phyloP scores from a whole-genome alignment of 2,888 invertebrate genomes.

The Agrochola macilenta region DNA sequence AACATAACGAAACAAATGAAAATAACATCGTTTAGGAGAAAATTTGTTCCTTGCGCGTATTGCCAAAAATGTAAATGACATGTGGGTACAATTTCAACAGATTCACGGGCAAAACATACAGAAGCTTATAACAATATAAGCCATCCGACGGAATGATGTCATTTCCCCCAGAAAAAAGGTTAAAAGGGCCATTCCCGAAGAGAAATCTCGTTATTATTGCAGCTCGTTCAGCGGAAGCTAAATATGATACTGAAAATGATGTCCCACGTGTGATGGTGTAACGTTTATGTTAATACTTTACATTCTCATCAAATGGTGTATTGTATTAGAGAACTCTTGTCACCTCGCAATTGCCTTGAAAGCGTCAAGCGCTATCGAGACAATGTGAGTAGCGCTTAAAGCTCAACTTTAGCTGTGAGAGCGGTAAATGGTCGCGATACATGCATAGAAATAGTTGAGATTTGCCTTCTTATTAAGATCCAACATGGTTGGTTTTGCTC shows the following conservation, averaged over 20 bases:
- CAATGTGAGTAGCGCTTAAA: constrained; percentile 34
- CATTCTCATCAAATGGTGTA: constrained; percentile 57
- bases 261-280: constrained; percentile 64
- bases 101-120: constrained; percentile 72
- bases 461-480: constrained; percentile 53
- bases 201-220: constrained; percentile 76
- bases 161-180: constrained; percentile 77
- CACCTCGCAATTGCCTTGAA: constrained; percentile 29
- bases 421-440: constrained; percentile 47
- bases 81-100: constrained; percentile 68
- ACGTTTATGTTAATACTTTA: constrained; percentile 67
- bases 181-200: constrained; percentile 76
- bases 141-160: constrained; percentile 76
- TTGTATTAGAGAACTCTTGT: constrained; percentile 42
- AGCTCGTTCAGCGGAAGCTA: constrained; percentile 74
- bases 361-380: constrained; percentile 38
- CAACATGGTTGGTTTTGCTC: constrained; percentile 18
- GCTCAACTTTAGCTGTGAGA: constrained; percentile 33
- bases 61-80: constrained; percentile 67
- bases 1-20: constrained; percentile 53
- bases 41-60: constrained; percentile 59
- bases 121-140: constrained; percentile 77
- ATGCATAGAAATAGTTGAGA: constrained; percentile 58
- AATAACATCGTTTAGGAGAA: constrained; percentile 59
- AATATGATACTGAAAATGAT: constrained; percentile 73